Base-by-base conservation (phyloP, 2,888 invertebrate genomes). In the Aethes cnicana region DNA sequence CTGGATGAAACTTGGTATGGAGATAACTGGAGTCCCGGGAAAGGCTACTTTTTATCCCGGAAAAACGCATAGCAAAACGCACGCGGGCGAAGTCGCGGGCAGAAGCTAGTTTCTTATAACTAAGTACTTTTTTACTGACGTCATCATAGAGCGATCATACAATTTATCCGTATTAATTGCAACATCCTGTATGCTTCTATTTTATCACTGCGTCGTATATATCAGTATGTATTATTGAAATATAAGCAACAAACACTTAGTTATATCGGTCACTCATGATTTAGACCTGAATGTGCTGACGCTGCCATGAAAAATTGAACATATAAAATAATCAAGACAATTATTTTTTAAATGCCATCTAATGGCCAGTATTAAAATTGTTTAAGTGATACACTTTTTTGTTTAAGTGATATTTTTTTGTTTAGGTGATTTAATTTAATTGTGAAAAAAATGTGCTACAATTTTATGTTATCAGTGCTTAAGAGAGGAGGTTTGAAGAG, bases 361-460 rank as follows among this genome's bases (percentile, higher is more conserved):
- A n/a, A 33, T 36, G 36, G 11, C 21, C 6, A 8, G 8, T 11
- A n/a, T 26, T 21, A 17, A 9, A 20, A 36, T 36, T 41, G 8
- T 18, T 14, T 42, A 36, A n/a, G n/a, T n/a, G n/a, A n/a, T n/a
- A n/a, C n/a, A n/a, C n/a, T n/a, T n/a, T n/a, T n/a, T n/a, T n/a
- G n/a, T n/a, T n/a, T n/a, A n/a, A n/a, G n/a, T n/a, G n/a, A n/a
- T n/a, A n/a, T n/a, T n/a, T n/a, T n/a, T n/a, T 7, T 14, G n/a
- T 14, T n/a, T 26, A n/a, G 18, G 25, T 33, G 21, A 2, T 30
- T n/a, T 8, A 30, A 14, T 30, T 30, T 30, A 25, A 35, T 20
- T 36, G 43, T 55, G 63, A 69, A 61, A n/a, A n/a, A n/a, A 62
- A 82, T 82, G 81, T 76, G 74, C 60, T 80, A 80, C 48, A 79